Evolutionary conservation across 2,888 invertebrate species (phyloP).

Genomic region (Hemaris fuciformis): DNA sequence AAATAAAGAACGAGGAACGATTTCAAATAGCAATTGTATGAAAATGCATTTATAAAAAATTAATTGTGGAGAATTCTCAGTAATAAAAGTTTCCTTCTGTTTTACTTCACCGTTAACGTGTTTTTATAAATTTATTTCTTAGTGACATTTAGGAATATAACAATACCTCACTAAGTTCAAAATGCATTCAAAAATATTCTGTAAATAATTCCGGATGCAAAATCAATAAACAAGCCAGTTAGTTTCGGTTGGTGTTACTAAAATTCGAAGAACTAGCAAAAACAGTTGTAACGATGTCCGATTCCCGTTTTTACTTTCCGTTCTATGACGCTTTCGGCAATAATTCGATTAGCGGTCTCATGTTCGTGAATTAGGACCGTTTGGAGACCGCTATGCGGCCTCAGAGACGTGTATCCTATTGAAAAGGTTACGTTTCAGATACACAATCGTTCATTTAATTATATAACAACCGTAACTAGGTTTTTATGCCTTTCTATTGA

Average conservation of each 20-base stretch:
- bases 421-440: neutral
- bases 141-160: too few relatives aligned
- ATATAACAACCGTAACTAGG: constrained; percentile 10
- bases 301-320: constrained; percentile 24
- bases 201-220: neutral
- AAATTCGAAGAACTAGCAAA: neutral
- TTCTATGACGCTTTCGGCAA: constrained; percentile 35
- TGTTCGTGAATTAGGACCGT: constrained; percentile 46
- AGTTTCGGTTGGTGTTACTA: neutral
- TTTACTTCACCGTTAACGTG: too few relatives aligned
- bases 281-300: neutral
- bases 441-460: constrained; percentile 20
- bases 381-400: constrained; percentile 14
- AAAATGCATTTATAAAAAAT: too few relatives aligned
- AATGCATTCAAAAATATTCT: neutral
- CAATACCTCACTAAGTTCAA: too few relatives aligned
- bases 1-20: too few relatives aligned
- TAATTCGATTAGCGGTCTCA: constrained; percentile 58
- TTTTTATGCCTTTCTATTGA: neutral
- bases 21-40: too few relatives aligned
- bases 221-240: neutral
- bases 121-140: too few relatives aligned
- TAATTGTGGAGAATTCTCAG: too few relatives aligned
- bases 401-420: neutral
- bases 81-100: too few relatives aligned